Percentiles rank a stretch among this genome's conserved stretches.
Conservation (phyloP, 2,797 vertebrate species). For the Smutsia temminckii region DNA sequence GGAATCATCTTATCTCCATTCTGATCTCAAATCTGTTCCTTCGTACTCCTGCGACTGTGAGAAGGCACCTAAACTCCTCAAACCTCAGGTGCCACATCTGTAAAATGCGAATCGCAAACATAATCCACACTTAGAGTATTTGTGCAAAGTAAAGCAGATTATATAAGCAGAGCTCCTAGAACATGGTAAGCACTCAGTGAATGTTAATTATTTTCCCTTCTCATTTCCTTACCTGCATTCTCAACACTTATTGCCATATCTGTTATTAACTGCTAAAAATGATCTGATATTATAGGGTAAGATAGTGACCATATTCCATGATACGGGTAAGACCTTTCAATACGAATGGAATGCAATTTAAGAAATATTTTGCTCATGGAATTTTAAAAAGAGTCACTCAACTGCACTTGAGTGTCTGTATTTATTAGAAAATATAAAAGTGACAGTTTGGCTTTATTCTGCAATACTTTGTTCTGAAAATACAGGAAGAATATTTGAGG, state of each 20-base stretch:
- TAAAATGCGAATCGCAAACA: not conserved
- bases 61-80: not conserved
- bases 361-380: not conserved
- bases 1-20: not conserved
- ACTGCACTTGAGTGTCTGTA: not conserved
- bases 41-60: not conserved
- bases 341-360: not conserved
- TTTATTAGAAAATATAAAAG: not conserved
- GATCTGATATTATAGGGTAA: not conserved
- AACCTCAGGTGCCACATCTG: no score
- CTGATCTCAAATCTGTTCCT: not conserved
- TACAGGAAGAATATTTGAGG: not conserved
- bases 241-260: not conserved
- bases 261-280: not conserved
- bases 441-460: not conserved
- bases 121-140: not conserved
- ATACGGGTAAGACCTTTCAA: not conserved
- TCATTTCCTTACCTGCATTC: not conserved
- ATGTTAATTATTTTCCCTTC: not conserved
- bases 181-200: not conserved
- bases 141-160: not conserved
- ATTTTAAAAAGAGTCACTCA: not conserved
- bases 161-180: not conserved
- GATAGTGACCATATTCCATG: not conserved
- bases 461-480: not conserved